Base-by-base conservation (phyloP, 2,888 invertebrate genomes). In the Agrotis ipsilon region DNA sequence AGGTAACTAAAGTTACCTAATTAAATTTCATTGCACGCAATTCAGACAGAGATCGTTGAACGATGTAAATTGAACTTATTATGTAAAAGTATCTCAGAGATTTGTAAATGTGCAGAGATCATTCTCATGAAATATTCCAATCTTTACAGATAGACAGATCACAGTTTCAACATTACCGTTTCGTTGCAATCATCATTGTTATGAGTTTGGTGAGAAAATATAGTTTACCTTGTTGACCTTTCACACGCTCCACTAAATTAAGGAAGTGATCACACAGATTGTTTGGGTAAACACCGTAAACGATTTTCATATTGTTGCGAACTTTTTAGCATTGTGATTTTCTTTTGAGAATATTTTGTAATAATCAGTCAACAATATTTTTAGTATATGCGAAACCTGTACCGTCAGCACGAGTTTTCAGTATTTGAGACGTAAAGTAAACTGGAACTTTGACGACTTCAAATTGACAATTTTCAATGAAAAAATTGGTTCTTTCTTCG, bases 161-260 rank as follows among this genome's bases (percentile, higher is more conserved):
- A 70, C 70, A 82, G 59, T 84, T 80, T 82, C 80, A 78, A 77
- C 76, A 87, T 82, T 84, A 72, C 82, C 79, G 80, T 75, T 79
- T 83, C 69, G 72, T 74, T 84, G 78, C 81, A 86, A 82, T 64
- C 76, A 67, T 82, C 72, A 75, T 81, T 82, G 79, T 86, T 51
- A 48, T 60, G 77, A 51, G 68, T 69, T 63, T 65, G 66, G 69
- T 71, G 73, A 68, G 78, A 80, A 81, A 80, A 78, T 55, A 71
- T 67, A 72, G 75, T 83, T 78, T 69, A 69, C 73, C 63, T 70
- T 78, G 72, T 65, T 86, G 88, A 87, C 87, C 88, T 90, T 90
- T 92, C 91, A 81, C 92, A 90, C 87, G 90, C 76, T 86, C 85
- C 74, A 85, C 78, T 81, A 80, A 86, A 81, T 82, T 79, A 82